Base-by-base conservation (phyloP, 2,888 invertebrate genomes). In the Anoplius nigerrimus region DNA sequence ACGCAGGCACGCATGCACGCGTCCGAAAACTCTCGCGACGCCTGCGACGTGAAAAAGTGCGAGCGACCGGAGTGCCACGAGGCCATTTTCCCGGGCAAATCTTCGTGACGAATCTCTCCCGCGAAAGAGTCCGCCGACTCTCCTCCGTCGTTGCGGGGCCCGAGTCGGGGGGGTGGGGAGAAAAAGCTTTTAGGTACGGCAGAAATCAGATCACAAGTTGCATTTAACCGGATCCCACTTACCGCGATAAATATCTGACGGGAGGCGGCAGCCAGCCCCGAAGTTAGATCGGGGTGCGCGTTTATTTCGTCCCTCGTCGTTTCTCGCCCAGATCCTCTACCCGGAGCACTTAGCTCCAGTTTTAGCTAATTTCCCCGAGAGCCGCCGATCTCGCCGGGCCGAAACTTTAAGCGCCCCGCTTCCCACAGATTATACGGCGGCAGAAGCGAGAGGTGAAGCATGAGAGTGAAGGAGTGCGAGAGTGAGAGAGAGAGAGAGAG, bases 201-300 rank as follows among this genome's bases (percentile, higher is more conserved):
- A 74, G 76, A 79, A 82, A 82, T 83, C 86, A 79, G 86, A 86
- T 86, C 83, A 79, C 75, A 82, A 84, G 85, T 86, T 83, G 77
- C 82, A 79, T 86, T 86, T 86, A 86, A 88, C 82, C 82, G 82
- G 82, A 86, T 87, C 81, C 84, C 81, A 83, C 77, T 85, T 82
- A 76, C 77, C 63, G 73, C 73, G 86, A 87, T 87, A 84, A 86
- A 82, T 82, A 87, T 87, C 86, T 81, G 59, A 55, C 69, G 61
- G 58, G 34, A 63, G 74, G 13, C 42, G 24, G 48, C 48, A 18
- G 48, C 27, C 15, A 21, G 48, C 48, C 42, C 42, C 16, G n/a
- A 20, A 60, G 71, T 76, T 71, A 68, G 74, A 79, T 79, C 70
- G 71, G 57, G n/a, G 18, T n/a, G 48, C 60, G 66, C 67, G 70